Conservation (phyloP, 2,113 vertebrate species). For the Myotis yumanensis region DNA sequence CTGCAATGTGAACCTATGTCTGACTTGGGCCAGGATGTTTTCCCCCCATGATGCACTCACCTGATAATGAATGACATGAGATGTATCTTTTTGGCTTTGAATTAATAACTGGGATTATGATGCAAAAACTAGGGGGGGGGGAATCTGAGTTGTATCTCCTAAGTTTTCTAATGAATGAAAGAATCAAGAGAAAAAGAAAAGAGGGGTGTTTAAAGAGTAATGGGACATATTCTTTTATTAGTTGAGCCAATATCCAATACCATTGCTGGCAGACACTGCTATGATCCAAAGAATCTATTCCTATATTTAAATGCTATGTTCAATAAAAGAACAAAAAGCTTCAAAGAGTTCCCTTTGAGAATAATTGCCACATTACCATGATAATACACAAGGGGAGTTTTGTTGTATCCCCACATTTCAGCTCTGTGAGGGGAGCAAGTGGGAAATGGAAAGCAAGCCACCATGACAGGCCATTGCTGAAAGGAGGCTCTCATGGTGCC, state of each 20-base stretch:
- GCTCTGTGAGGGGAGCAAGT: neutral
- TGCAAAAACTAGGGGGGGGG: neutral
- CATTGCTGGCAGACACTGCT: neutral
- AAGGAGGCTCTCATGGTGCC: neutral
- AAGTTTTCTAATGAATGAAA: neutral
- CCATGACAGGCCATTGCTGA: neutral
- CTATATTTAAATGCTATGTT: conserved; percentile 1
- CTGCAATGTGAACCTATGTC: neutral
- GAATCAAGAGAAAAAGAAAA: neutral
- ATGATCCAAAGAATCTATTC: neutral
- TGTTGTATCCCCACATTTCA: neutral
- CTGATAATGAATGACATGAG: neutral
- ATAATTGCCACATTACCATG: neutral
- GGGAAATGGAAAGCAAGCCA: conserved; percentile 44
- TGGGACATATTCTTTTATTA: neutral
- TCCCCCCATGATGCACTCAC: neutral
- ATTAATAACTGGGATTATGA: neutral
- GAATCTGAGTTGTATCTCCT: neutral
- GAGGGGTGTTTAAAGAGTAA: neutral
- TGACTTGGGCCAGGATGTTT: neutral
- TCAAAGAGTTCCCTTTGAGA: neutral
- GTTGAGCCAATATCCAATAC: neutral
- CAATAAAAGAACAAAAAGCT: neutral
- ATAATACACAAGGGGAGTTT: conserved; percentile 17
- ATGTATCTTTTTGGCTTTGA: neutral